Percentiles rank a stretch among this genome's conserved stretches.
phyloP scores from a whole-genome alignment of 2,888 invertebrate genomes.

The Eupsilia transversa region DNA sequence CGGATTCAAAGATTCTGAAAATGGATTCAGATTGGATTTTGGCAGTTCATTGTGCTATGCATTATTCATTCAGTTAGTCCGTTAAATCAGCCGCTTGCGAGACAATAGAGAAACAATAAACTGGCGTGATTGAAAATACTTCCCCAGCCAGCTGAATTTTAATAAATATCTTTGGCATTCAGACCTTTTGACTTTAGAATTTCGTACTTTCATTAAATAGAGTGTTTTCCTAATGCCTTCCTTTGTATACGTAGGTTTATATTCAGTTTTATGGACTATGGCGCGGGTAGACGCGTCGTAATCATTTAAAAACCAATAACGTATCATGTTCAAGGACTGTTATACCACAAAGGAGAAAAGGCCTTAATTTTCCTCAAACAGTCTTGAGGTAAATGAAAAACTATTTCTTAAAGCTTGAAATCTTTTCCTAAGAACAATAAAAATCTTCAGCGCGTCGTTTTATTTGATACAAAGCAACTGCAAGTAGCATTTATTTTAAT shows the following conservation, averaged over 20 bases:
- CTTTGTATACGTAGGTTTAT: slow-evolving; percentile 19
- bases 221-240: slow-evolving; percentile 58
- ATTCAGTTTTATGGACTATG: slow-evolving; percentile 29
- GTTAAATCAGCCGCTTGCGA: slow-evolving; percentile 70
- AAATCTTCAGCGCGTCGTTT: slow-evolving; percentile 32
- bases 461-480: slow-evolving; percentile 52
- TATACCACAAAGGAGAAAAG: slow-evolving; percentile 33
- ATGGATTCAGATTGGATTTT: slow-evolving; percentile 72
- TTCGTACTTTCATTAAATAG: slow-evolving; percentile 60
- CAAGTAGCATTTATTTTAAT: slow-evolving; percentile 69
- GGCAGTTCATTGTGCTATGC: slow-evolving; percentile 73
- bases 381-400: slow-evolving; percentile 42
- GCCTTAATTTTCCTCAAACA: slow-evolving; percentile 37
- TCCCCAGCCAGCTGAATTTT: slow-evolving; percentile 57
- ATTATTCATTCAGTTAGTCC: slow-evolving; percentile 76
- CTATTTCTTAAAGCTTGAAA: slow-evolving; percentile 50
- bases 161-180: slow-evolving; percentile 64
- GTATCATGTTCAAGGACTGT: slow-evolving; percentile 37
- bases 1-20: slow-evolving; percentile 65
- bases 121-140: slow-evolving; percentile 64
- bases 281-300: slow-evolving; percentile 30
- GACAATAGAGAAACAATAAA: slow-evolving; percentile 71
- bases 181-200: slow-evolving; percentile 63
- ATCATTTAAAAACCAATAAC: slow-evolving; percentile 59
- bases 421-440: slow-evolving; percentile 37